Conservation (phyloP, 2,113 vertebrate genomes). For the Callionymus lyra region DNA sequence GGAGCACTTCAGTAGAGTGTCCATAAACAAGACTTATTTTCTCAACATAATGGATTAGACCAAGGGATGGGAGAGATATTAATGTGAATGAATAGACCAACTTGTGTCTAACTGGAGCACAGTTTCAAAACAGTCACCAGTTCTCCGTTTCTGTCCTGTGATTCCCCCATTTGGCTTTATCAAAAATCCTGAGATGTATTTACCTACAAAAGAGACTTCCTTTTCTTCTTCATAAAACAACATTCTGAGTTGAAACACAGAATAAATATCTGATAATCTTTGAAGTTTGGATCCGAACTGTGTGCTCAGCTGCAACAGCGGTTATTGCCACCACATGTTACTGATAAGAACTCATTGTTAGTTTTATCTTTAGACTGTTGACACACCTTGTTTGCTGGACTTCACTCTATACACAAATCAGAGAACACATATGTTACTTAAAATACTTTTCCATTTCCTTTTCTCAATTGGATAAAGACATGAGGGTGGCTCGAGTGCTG, state of each 20-base stretch:
- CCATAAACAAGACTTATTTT: conserved; percentile 7
- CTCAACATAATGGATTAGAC: conserved; percentile 26
- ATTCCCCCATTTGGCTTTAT: background rate
- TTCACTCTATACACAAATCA: conserved; percentile 1
- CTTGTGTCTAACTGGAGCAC: conserved; percentile 5
- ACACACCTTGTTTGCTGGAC: background rate
- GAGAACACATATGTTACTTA: no score
- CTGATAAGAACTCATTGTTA: conserved; percentile 4
- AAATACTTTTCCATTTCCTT: no score
- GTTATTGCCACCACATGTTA: background rate
- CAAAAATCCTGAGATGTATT: background rate
- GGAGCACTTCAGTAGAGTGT: conserved; percentile 21
- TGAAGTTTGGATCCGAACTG: conserved; percentile 1
- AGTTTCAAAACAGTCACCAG: background rate
- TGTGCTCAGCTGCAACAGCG: background rate
- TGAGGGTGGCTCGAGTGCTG: no score
- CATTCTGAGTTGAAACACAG: conserved; percentile 2
- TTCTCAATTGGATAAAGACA: no score
- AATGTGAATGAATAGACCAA: conserved; percentile 19
- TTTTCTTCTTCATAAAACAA: conserved; percentile 5
- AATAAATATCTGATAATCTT: conserved; percentile 1
- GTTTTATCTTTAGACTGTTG: conserved; percentile 6
- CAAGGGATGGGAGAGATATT: conserved; percentile 18
- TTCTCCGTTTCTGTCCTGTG: conserved; percentile 9
- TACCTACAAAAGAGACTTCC: background rate